Evolutionary conservation across 2,888 invertebrate species (phyloP), one percentile per base, ranked within the genome.

Genomic region (Candidula unifasciata): DNA sequence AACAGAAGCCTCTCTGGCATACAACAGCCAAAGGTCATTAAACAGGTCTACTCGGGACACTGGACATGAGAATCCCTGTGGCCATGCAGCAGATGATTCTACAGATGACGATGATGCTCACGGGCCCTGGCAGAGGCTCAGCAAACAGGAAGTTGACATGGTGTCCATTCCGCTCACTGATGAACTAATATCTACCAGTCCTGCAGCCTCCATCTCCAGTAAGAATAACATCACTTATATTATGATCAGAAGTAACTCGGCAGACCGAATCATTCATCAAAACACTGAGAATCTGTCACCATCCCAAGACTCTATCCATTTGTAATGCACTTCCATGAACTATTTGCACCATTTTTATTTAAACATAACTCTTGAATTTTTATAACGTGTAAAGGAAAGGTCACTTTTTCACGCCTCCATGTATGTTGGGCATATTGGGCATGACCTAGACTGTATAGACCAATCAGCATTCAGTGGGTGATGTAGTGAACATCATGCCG

Each of bases 1-100:
- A 52, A 73, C 27, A 52, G 1, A 2, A 73, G n/a, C n/a, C 33
- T 13, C 6, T 5, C 44, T 5, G 27, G 16, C 54, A 30, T 54
- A 21, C 64, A 77, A n/a, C 2, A 18, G 13, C 21, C 44, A 44
- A 44, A 76, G 13, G 18, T 52, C n/a, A n/a, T 27, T 74, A 54
- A 54, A 44, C 37, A 74, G 54, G 16, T 24, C 57, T 60, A 10
- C 37, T 1, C n/a, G 37, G 2, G 68, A 79, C 16, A 24, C 37
- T 13, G 79, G 79, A 0, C 79, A 79, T 79, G 79, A 79, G 44
- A 66, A 79, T 52, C 68, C 44, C 44, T 74, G 52, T 27, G 54
- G n/a, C 1, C 35, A 35, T n/a, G 57, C 77, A 57, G 64, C 24
- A 13, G 60, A 60, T 0, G 54, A 77, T 33, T 13, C 52, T 21